Percentiles rank a stretch among this genome's conserved stretches.
Conservation (phyloP, 2,888 invertebrate genomes). For the Parnassius smintheus region DNA sequence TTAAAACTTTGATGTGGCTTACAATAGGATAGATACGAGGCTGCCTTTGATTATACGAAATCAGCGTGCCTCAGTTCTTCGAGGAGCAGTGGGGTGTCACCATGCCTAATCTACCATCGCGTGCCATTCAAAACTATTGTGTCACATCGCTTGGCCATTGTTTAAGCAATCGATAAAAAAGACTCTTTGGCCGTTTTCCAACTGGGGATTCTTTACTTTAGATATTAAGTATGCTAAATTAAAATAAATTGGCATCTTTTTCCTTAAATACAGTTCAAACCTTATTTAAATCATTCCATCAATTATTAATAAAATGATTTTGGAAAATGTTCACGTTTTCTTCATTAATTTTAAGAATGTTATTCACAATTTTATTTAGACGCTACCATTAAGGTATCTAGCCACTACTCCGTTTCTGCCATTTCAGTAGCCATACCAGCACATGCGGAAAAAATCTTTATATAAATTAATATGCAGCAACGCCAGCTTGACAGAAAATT, state of each 20-base stretch:
- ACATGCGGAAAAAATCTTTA: too few relatives aligned
- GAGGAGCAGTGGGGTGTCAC: conserved; percentile 42
- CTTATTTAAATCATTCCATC: not conserved
- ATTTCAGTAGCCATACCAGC: too few relatives aligned
- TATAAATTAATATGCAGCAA: too few relatives aligned
- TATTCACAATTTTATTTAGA: too few relatives aligned
- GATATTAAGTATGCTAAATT: conserved; percentile 27
- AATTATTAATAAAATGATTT: too few relatives aligned
- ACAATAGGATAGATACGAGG: conserved; percentile 20
- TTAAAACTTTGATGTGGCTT: not conserved
- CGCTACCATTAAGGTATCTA: too few relatives aligned
- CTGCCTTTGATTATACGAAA: conserved; percentile 25
- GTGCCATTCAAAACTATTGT: conserved; percentile 74
- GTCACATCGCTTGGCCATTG: conserved; percentile 65
- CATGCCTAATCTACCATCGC: conserved; percentile 78
- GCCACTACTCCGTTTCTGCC: too few relatives aligned
- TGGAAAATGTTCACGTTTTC: too few relatives aligned
- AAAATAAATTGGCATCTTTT: conserved; percentile 20
- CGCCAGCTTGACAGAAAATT: too few relatives aligned
- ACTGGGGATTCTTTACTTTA: conserved; percentile 41
- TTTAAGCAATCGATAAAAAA: conserved; percentile 75
- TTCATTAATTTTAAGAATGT: too few relatives aligned
- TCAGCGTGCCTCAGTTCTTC: conserved; percentile 22
- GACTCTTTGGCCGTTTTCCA: conserved; percentile 70
- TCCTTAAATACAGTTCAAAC: conserved; percentile 27